Evolutionary conservation across 2,797 vertebrate species (phyloP).

Genomic region (Labroides dimidiatus): DNA sequence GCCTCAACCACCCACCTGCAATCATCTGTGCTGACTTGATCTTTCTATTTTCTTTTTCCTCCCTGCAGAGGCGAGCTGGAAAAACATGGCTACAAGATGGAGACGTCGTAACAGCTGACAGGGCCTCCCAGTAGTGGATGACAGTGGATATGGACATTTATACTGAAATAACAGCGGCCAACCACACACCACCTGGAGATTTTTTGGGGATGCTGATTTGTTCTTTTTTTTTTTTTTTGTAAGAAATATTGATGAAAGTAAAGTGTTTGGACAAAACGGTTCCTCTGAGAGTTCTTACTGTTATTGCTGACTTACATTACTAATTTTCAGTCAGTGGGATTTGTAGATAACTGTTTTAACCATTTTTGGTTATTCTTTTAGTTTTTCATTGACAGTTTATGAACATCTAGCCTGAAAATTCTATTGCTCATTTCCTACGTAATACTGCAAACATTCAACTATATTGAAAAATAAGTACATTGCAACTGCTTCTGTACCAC

Average conservation of each 20-base stretch:
- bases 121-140: slow-evolving; percentile 14
- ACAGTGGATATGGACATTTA: slow-evolving; percentile 62
- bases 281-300: not conserved
- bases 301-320: slow-evolving; percentile 8
- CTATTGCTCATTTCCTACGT: not conserved
- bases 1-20: slow-evolving; percentile 73
- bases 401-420: not conserved
- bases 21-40: slow-evolving; percentile 75
- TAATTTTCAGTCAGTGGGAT: slow-evolving; percentile 1
- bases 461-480: not conserved
- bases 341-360: too few species aligned
- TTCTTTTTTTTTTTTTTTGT: slow-evolving; percentile 61
- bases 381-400: not conserved
- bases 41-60: slow-evolving; percentile 69
- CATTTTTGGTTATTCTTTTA: not conserved
- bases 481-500: not conserved
- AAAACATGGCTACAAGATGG: slow-evolving; percentile 99
- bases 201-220: slow-evolving; percentile 45
- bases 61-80: slow-evolving; percentile 94
- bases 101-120: slow-evolving; percentile 90
- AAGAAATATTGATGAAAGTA: slow-evolving; percentile 65
- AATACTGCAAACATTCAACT: not conserved
- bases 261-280: slow-evolving; percentile 57
- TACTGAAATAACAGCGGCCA: slow-evolving; percentile 58
- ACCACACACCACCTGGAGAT: slow-evolving; percentile 9